phyloP scores from a whole-genome alignment of 1,140 invertebrate species.

The Drosophila subpulchrella region DNA sequence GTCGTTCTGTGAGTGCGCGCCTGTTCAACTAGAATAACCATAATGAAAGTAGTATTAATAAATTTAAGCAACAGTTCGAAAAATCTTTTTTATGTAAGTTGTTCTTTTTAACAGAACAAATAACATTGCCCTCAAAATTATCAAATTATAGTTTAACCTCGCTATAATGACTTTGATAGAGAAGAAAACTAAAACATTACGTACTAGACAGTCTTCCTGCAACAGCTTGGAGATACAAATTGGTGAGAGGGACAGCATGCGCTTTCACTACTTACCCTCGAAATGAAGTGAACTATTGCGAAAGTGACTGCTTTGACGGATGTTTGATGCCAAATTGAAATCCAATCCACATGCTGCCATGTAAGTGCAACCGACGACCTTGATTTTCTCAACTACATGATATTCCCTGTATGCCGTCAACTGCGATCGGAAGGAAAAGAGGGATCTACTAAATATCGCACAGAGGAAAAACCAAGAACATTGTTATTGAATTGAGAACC shows the following conservation, averaged over 20 bases:
- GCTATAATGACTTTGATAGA: too few relatives aligned
- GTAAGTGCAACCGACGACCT: constrained; percentile 96
- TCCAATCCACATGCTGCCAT: constrained; percentile 97
- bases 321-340: constrained; percentile 17
- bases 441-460: too few relatives aligned
- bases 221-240: too few relatives aligned
- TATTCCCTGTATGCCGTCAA: constrained; percentile 40
- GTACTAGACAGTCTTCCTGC: too few relatives aligned
- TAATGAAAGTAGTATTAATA: background rate
- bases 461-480: too few relatives aligned
- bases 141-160: too few relatives aligned
- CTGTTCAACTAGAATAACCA: constrained; percentile 18
- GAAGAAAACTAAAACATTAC: too few relatives aligned
- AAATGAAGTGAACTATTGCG: constrained; percentile 1
- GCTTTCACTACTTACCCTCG: background rate
- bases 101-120: too few relatives aligned
- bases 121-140: too few relatives aligned
- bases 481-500: too few relatives aligned
- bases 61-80: too few relatives aligned
- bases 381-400: constrained; percentile 91
- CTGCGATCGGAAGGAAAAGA: background rate
- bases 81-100: too few relatives aligned
- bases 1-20: background rate
- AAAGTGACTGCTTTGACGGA: background rate
- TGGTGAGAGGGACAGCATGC: background rate